Conservation (phyloP, 2,888 invertebrate genomes). For the Yponomeuta evonymella region DNA sequence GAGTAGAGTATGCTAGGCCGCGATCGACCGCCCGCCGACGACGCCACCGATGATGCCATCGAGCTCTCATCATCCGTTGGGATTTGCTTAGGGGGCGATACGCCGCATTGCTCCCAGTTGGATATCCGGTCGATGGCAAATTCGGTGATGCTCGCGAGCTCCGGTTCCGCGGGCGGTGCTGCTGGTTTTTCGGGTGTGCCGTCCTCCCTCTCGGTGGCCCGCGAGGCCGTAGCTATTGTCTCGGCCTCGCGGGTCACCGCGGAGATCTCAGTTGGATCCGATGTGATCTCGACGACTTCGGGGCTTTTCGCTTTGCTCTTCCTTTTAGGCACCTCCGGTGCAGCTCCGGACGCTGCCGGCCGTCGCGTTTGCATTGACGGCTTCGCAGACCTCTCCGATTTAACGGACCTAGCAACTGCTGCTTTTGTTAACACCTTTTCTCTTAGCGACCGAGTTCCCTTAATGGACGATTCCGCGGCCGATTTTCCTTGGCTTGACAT, state of each 20-base stretch:
- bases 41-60: not conserved
- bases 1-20: not conserved
- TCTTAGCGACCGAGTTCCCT: not conserved
- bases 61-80: not conserved
- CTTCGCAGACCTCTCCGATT: not conserved
- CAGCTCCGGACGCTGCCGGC: not conserved
- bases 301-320: not conserved
- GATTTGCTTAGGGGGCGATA: not conserved
- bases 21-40: not conserved
- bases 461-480: not conserved
- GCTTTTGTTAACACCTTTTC: not conserved
- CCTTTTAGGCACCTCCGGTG: not conserved
- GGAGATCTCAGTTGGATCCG: not conserved
- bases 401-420: not conserved
- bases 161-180: not conserved
- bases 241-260: not conserved
- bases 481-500: not conserved
- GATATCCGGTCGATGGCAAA: not conserved
- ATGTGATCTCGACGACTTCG: not conserved
- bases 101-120: not conserved
- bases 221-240: not conserved
- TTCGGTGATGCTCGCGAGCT: not conserved
- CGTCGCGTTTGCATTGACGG: not conserved
- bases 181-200: not conserved
- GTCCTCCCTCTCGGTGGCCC: too few species aligned